Base-by-base conservation (phyloP, 2,888 invertebrate genomes). In the Monoplex corrugatus region DNA sequence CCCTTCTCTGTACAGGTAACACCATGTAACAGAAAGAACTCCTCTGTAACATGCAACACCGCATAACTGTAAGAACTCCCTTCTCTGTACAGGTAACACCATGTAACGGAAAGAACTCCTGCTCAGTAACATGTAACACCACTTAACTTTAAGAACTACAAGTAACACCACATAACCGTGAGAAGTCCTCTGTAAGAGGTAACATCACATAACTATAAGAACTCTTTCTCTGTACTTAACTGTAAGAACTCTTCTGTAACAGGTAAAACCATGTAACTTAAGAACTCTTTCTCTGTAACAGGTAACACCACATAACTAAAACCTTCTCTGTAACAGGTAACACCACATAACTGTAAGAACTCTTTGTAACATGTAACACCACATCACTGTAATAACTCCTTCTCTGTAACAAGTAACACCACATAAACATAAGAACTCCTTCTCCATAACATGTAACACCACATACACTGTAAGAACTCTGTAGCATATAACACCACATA, bases 241-340 rank as follows among this genome's bases (percentile, higher is more conserved):
- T n/a, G 16, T 8, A n/a, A 5, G 28, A 68, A 5, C 28, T 28
- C 5, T n/a, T 68, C 28, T n/a, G 23, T 3, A 68, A 28, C 16
- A 13, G 50, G 16, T 16, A 16, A 50, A 50, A 16, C 10, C 16
- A 50, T 13, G 16, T 13, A 50, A 50, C n/a, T n/a, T n/a, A n/a
- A n/a, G n/a, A n/a, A n/a, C 83, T 92, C 92, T 45, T 89, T 85
- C 78, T 91, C 92, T 92, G 86, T 5, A 84, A 78, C 40, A 2
- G n/a, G 50, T 6, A 78, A 75, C 16, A n/a, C n/a, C 16, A 28
- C 28, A 28, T 16, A 5, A 68, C 5, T 5, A 8, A 68, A n/a
- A n/a, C 92, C 40, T 89, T 85, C 78, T 91, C 92, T 92, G 86
- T 5, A 84, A 78, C 40, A 2, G n/a, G 50, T 6, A 78, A 75